Base-by-base conservation (phyloP, 2,888 invertebrate genomes). In the Morpho helenor region DNA sequence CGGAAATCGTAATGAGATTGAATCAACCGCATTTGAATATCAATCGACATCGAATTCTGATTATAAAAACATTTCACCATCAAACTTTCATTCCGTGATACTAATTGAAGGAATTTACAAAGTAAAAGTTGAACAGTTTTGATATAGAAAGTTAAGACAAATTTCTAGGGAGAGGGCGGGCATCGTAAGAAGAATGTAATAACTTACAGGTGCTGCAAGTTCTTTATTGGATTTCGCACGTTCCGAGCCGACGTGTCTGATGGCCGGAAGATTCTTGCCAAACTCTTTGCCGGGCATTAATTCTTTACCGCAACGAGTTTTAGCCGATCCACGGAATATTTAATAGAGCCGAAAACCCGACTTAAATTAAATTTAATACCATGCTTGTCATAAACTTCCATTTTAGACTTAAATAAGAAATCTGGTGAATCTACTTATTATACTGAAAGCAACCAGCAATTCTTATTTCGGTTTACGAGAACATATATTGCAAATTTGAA, bases 191-290 rank as follows among this genome's bases (percentile, higher is more conserved):
- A 84, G 89, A 89, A 90, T 89, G 89, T 88, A 88, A 90, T 89
- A 89, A 87, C 85, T 84, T 80, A 77, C 88, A 90, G 89, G 89
- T 90, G 88, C 79, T 77, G 78, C 79, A 77, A 82, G 76, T 87
- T 86, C 87, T 87, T 90, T 90, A 90, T 90, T 89, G 87, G 86
- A 89, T 90, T 88, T 87, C 83, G 81, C 84, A 82, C 87, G 86
- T 84, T 87, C 87, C 87, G 64, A 72, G 72, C 74, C 82, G 87
- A 87, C 87, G 86, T 88, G 84, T 84, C 83, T 86, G 88, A 88
- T 87, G 81, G 85, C 82, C 82, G 79, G 76, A 81, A 82, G 83
- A 89, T 89, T 90, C 87, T 87, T 87, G 80, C 80, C 78, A 74
- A 87, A 88, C 85, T 86, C 84, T 82, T 84, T 80, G 77, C 73